A percentile compares a stretch with the other conserved stretches of the same genome.
Evolutionary conservation across 2,797 vertebrate genomes (phyloP).

Genomic region (Cryptoprocta ferox): DNA sequence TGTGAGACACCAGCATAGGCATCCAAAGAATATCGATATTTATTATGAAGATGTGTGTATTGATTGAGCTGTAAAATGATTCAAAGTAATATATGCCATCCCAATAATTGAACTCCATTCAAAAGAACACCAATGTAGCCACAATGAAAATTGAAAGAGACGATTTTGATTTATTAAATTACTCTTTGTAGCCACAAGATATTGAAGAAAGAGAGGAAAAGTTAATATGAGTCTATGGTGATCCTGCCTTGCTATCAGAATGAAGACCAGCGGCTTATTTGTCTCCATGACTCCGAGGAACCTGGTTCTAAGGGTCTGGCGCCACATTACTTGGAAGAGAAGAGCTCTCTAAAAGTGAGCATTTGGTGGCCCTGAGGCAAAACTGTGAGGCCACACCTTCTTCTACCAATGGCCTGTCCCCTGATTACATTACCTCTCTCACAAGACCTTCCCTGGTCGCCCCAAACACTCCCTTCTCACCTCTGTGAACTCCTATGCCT

Average conservation of each 20-base stretch:
- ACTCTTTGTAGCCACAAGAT: conserved; percentile 44
- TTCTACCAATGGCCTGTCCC: background rate
- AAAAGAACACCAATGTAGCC: conserved; percentile 64
- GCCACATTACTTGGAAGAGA: background rate
- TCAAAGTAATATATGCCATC: conserved; percentile 78
- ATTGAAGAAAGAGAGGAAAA: conserved; percentile 67
- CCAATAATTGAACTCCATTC: conserved; percentile 83
- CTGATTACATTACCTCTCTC: background rate
- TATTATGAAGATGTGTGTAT: conserved; percentile 83
- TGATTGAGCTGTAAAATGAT: conserved; percentile 84
- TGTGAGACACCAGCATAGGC: background rate
- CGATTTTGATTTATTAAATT: conserved; percentile 76
- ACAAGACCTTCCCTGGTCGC: background rate
- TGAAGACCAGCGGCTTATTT: background rate
- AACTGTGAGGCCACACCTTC: background rate
- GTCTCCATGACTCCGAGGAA: background rate
- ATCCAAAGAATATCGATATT: conserved; percentile 82
- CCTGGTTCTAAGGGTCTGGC: background rate
- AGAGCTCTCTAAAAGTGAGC: background rate
- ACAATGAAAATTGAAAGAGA: conserved; percentile 71
- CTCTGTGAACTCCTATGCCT: background rate
- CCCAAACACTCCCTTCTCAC: background rate
- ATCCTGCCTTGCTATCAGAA: background rate
- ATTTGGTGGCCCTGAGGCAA: background rate
- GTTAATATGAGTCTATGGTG: background rate